Evolutionary conservation across 2,797 vertebrate species (phyloP).

Genomic region (Poeciliopsis turneri): DNA sequence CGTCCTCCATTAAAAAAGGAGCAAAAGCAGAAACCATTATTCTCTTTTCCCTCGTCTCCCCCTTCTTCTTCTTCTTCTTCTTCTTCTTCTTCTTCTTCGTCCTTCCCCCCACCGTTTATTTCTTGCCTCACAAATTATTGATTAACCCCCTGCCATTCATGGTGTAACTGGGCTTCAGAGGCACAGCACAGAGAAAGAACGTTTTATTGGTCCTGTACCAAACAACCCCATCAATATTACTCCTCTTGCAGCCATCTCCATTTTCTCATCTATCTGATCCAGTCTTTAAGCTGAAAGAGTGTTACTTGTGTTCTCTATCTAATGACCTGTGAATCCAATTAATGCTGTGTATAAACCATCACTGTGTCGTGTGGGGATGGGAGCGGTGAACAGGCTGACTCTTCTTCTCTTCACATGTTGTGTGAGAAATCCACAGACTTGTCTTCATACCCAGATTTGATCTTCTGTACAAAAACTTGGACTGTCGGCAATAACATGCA

Average conservation of each 20-base stretch:
- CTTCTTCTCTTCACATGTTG: constrained; percentile 16
- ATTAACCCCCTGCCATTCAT: constrained; percentile 20
- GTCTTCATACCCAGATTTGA: not conserved
- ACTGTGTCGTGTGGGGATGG: constrained; percentile 55
- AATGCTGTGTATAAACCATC: constrained; percentile 77
- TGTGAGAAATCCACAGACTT: constrained; percentile 7
- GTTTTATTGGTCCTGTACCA: constrained; percentile 69
- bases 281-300: constrained; percentile 63
- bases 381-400: constrained; percentile 43
- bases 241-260: constrained; percentile 45
- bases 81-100: constrained; percentile 8
- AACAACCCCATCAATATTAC: constrained; percentile 76
- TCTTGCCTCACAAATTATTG: constrained; percentile 60
- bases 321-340: constrained; percentile 83
- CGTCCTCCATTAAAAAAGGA: constrained; percentile 45
- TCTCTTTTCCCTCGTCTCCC: constrained; percentile 50
- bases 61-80: constrained; percentile 21
- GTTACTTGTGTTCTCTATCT: constrained; percentile 79
- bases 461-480: not conserved
- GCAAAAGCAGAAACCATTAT: constrained; percentile 38
- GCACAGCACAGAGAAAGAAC: constrained; percentile 50
- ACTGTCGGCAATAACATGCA: constrained; percentile 30
- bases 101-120: constrained; percentile 40
- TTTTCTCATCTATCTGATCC: constrained; percentile 31
- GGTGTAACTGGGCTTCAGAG: constrained; percentile 42